These are phyloP conservation scores for Oasisia sp. DNA, from an alignment of 2,888 invertebrate genomes.

Conservation along the genomic window DNA sequence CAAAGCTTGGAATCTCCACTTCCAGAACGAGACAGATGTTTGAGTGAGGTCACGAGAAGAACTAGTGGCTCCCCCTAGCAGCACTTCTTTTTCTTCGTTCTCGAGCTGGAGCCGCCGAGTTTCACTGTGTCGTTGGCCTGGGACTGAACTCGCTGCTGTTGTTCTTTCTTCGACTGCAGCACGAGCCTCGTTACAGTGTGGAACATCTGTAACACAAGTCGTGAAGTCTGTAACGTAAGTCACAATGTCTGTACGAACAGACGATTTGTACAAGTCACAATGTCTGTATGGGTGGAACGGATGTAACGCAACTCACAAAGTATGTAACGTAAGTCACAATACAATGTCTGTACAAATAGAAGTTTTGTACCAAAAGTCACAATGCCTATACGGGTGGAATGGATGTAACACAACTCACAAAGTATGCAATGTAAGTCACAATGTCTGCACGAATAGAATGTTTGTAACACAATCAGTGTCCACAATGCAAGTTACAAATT, in stretches of 20 bases:
- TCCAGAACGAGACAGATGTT: background rate
- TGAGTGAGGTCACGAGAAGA: background rate
- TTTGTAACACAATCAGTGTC: conserved; percentile 40
- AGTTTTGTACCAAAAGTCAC: background rate
- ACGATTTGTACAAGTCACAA: background rate
- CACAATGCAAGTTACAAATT: background rate
- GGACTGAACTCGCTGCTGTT: conserved; percentile 40
- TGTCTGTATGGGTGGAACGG: background rate
- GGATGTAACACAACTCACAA: background rate
- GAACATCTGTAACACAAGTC: conserved; percentile 43
- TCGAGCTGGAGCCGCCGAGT: conserved; percentile 28
- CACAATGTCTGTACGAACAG: background rate
- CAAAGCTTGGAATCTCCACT: too few species aligned
- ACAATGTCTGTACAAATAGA: background rate
- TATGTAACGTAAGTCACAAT: background rate
- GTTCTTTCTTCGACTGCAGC: conserved; percentile 42
- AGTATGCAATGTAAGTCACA: background rate
- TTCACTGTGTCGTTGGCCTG: conserved; percentile 38
- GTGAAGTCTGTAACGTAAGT: conserved; percentile 37
- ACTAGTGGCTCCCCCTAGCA: conserved; percentile 34
- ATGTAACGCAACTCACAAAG: background rate
- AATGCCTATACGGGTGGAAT: background rate
- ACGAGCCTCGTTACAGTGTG: conserved; percentile 44
- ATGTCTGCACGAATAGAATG: background rate
- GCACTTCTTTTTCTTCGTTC: conserved; percentile 40